phyloP scores from a whole-genome alignment of 2,113 vertebrate species.

The Caracal caracal region DNA sequence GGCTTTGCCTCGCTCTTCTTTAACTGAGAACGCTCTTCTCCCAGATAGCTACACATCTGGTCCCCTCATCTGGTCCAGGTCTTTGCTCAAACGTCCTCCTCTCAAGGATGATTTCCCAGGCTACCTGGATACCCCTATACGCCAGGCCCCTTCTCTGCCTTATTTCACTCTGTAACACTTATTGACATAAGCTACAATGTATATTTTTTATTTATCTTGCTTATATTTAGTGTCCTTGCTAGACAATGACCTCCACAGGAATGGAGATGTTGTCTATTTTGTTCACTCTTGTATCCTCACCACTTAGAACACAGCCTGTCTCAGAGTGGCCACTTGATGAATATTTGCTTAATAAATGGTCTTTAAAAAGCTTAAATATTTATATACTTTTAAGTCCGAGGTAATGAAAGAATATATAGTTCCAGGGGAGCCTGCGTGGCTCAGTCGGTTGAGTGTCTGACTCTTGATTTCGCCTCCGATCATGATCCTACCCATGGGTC shows the following conservation, averaged over 20 bases:
- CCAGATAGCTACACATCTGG: too few species aligned
- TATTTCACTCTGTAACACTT: neutral
- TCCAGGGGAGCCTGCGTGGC: neutral
- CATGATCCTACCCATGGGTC: too few species aligned
- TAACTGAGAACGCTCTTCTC: neutral
- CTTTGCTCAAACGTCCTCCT: neutral
- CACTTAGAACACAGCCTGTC: neutral
- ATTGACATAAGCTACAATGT: neutral
- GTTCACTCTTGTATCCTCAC: neutral
- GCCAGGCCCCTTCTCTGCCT: neutral
- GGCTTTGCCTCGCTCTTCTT: neutral
- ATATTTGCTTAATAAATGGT: neutral
- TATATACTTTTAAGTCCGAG: neutral
- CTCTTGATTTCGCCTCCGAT: too few species aligned
- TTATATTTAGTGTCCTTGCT: neutral
- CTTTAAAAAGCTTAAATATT: neutral
- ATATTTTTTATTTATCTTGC: neutral
- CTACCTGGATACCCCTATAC: neutral
- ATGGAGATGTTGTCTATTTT: neutral
- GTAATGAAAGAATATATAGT: neutral
- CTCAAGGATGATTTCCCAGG: neutral
- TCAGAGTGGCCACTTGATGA: neutral
- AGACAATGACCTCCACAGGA: neutral
- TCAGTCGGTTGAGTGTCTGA: too few species aligned
- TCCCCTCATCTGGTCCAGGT: neutral